Evolutionary conservation across 2,113 vertebrate species (phyloP).

Genomic region (Natator depressus): DNA sequence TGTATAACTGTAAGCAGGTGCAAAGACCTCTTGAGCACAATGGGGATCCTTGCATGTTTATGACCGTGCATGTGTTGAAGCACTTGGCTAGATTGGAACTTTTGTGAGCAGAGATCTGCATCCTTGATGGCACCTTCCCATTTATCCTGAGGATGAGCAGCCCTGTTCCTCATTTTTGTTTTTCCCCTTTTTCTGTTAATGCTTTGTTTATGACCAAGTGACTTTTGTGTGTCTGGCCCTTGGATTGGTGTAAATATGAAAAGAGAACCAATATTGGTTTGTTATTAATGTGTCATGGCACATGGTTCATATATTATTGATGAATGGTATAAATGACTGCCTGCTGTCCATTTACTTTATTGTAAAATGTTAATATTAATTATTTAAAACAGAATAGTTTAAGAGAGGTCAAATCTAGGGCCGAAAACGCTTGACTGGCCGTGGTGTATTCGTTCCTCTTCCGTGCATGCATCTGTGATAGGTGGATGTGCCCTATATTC

Average conservation of each 20-base stretch:
- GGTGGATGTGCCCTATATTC: background rate
- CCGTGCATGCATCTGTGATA: background rate
- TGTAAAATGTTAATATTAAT: slow-evolving; percentile 29
- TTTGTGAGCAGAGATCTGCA: background rate
- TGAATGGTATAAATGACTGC: background rate
- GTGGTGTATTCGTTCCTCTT: background rate
- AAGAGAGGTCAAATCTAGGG: background rate
- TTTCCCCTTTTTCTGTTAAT: background rate
- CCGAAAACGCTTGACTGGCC: background rate
- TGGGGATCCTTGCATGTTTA: accelerated
- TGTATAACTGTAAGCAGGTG: background rate
- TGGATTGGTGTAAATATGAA: accelerated
- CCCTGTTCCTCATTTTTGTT: background rate
- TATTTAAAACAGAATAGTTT: slow-evolving; percentile 26
- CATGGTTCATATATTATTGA: slow-evolving; percentile 4
- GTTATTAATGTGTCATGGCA: slow-evolving; percentile 6
- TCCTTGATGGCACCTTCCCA: accelerated
- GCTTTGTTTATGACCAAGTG: background rate
- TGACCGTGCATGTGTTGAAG: background rate
- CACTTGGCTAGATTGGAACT: background rate
- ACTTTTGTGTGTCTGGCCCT: background rate
- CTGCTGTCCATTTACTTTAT: background rate
- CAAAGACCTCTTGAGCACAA: background rate
- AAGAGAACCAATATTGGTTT: background rate
- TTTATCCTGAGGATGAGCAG: background rate